Evolutionary conservation across 2,797 vertebrate genomes (phyloP).

Genomic region (Oryzias sinensis): DNA sequence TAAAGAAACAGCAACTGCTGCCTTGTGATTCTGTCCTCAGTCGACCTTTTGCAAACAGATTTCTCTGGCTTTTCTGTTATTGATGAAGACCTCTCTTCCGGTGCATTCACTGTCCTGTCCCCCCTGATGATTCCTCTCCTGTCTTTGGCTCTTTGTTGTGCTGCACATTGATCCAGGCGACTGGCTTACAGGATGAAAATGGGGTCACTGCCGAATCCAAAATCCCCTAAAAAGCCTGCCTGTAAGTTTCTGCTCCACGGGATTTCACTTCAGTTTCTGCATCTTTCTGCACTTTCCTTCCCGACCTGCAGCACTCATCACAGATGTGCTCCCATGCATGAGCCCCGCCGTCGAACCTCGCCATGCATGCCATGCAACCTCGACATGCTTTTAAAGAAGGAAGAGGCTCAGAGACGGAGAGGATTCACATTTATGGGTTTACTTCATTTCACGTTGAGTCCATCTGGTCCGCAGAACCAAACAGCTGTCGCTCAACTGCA

Average conservation of each 20-base stretch:
- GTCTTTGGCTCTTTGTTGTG: slow-evolving; percentile 36
- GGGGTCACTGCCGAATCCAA: slow-evolving; percentile 84
- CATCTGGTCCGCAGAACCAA: slow-evolving; percentile 58
- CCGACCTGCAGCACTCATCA: slow-evolving; percentile 10
- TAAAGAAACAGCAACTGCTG: background rate
- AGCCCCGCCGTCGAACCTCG: slow-evolving; percentile 31
- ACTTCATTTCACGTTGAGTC: slow-evolving; percentile 67
- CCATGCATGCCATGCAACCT: no score
- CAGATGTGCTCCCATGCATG: slow-evolving; percentile 13
- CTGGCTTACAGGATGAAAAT: slow-evolving; percentile 88
- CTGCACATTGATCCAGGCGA: slow-evolving; percentile 75
- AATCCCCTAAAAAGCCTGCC: slow-evolving; percentile 81
- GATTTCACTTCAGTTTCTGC: slow-evolving; percentile 24
- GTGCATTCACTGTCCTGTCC: slow-evolving; percentile 24
- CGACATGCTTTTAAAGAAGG: slow-evolving; percentile 45
- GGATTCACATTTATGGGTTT: slow-evolving; percentile 64
- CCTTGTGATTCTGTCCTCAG: background rate
- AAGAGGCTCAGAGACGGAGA: slow-evolving; percentile 25
- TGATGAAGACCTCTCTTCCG: slow-evolving; percentile 6
- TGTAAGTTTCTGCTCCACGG: slow-evolving; percentile 82
- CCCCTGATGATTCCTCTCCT: slow-evolving; percentile 29
- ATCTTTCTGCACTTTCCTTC: background rate
- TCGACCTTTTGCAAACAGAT: slow-evolving; percentile 1
- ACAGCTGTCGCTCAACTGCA: slow-evolving; percentile 8
- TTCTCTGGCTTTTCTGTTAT: slow-evolving; percentile 16